phyloP scores from a whole-genome alignment of 1,140 invertebrate species.

The Tetragnatha versicolor region DNA sequence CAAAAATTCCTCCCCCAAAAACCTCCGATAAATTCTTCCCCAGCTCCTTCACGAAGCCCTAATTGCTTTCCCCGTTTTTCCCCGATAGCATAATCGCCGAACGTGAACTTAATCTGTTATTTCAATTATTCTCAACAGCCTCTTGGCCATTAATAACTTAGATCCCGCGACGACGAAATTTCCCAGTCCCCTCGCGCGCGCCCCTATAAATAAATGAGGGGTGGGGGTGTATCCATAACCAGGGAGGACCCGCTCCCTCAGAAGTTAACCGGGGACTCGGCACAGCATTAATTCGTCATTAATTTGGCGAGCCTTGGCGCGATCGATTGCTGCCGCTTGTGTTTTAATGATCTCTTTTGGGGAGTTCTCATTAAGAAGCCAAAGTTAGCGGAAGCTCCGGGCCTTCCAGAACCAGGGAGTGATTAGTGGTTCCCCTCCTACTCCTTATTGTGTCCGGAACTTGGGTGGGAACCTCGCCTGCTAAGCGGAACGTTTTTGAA shows the following conservation, averaged over 20 bases:
- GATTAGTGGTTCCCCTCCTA: conserved; percentile 6
- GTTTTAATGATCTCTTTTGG: conserved; percentile 25
- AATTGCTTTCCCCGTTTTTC: background rate
- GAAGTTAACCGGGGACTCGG: conserved; percentile 28
- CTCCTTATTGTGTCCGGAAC: background rate
- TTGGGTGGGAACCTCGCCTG: background rate
- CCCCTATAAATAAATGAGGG: conserved; percentile 8
- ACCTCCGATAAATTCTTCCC: background rate
- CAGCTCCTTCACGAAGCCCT: background rate
- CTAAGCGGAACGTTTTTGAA: background rate
- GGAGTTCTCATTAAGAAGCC: conserved; percentile 30
- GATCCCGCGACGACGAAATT: background rate
- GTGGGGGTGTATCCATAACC: background rate
- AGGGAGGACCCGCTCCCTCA: background rate
- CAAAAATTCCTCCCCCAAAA: no score
- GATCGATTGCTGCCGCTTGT: conserved; percentile 26
- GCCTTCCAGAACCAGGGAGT: background rate
- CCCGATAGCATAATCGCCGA: background rate
- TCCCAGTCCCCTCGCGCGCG: background rate
- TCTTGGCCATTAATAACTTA: background rate
- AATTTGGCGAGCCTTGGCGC: conserved; percentile 3
- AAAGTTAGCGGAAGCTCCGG: conserved; percentile 11
- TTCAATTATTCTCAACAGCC: background rate
- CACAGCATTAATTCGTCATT: conserved; percentile 47
- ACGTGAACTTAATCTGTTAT: background rate